Percentiles rank a stretch among this genome's conserved stretches.
phyloP scores from a whole-genome alignment of 2,113 vertebrate species.

The Clarias batrachus region DNA sequence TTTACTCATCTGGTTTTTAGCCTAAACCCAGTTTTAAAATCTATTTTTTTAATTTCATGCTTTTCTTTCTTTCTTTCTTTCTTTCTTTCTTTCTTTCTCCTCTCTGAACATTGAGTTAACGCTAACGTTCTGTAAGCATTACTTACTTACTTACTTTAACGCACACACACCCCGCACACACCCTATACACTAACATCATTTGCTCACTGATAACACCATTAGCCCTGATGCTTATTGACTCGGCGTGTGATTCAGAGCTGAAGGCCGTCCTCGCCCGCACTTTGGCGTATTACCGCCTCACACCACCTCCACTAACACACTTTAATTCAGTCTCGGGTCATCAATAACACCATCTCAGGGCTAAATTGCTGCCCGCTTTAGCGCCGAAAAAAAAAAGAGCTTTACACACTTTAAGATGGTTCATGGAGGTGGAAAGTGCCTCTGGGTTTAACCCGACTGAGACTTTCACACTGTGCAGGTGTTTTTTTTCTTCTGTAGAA shows the following conservation, averaged over 20 bases:
- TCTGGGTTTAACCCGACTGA: not conserved
- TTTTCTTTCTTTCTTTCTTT: not conserved
- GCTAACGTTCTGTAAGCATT: not conserved
- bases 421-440: conserved; percentile 2
- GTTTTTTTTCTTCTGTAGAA: not conserved
- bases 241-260: conserved; percentile 36
- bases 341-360: conserved; percentile 30
- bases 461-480: not conserved
- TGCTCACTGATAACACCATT: conserved; percentile 42
- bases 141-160: not conserved
- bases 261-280: conserved; percentile 28
- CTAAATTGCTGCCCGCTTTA: conserved; percentile 35
- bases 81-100: not conserved
- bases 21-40: not conserved
- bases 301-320: conserved; percentile 29
- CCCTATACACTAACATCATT: conserved; percentile 25
- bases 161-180: conserved; percentile 8
- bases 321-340: conserved; percentile 48
- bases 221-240: conserved; percentile 53
- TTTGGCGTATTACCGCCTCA: conserved; percentile 42
- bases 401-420: not conserved
- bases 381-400: not conserved
- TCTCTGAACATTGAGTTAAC: not conserved
- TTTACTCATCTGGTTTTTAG: not conserved
- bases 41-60: not conserved